These are phyloP conservation scores for Lophotriccus pileatus DNA, from an alignment of 2,797 vertebrate genomes.

Conservation along the genomic window DNA sequence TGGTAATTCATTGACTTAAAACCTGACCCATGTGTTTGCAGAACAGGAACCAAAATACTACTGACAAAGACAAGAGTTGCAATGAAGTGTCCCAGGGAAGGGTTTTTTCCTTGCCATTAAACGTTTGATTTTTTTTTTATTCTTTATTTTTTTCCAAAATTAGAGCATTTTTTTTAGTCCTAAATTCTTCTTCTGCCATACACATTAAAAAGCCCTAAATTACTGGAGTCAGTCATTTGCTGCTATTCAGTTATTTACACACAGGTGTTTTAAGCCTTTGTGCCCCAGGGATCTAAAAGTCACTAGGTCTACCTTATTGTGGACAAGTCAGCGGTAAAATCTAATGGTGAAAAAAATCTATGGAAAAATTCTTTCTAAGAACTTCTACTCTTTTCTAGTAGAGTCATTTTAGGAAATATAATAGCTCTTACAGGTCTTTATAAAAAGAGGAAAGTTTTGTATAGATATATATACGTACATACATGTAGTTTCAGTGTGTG, in stretches of 20 bases:
- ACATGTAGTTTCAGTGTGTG: background rate
- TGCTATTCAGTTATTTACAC: background rate
- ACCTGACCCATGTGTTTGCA: background rate
- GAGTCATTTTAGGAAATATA: background rate
- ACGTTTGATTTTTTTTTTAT: background rate
- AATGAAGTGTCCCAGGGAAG: background rate
- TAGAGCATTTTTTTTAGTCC: background rate
- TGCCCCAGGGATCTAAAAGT: background rate
- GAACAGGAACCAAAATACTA: background rate
- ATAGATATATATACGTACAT: accelerated
- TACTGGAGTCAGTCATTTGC: background rate
- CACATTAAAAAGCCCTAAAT: background rate
- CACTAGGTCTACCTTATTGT: background rate
- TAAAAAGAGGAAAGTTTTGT: background rate
- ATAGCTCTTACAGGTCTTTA: background rate
- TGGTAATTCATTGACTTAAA: background rate
- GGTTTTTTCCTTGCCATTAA: background rate
- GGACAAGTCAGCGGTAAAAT: background rate
- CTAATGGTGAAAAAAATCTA: background rate
- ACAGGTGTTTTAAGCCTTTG: background rate
- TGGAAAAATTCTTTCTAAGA: background rate
- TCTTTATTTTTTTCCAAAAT: accelerated
- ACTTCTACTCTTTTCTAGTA: background rate
- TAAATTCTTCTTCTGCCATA: background rate
- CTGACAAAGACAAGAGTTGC: background rate